Conservation (phyloP, 2,888 invertebrate genomes). For the Lasioglossum morio region DNA sequence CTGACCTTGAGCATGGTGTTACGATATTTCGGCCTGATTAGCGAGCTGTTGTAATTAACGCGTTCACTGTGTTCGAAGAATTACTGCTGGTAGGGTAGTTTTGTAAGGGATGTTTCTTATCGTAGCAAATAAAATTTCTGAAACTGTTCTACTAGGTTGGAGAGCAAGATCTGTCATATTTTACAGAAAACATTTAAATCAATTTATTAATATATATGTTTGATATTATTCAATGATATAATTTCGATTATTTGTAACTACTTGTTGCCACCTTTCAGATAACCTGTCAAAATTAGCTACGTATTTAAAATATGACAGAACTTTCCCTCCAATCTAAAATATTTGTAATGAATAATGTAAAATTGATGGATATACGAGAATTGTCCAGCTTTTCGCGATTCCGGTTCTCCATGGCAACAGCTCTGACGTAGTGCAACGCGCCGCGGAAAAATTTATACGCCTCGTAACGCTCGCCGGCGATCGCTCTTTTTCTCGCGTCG, state of each 20-base stretch:
- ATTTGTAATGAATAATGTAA: neutral
- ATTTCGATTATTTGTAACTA: too few relatives aligned
- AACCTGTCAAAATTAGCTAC: too few relatives aligned
- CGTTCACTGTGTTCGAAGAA: neutral
- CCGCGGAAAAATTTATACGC: slow-evolving; percentile 57
- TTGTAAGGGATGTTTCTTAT: neutral
- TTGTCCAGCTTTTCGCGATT: neutral
- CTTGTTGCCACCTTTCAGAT: too few relatives aligned
- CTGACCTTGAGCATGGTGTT: neutral
- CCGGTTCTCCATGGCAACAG: neutral
- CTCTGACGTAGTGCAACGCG: slow-evolving; percentile 38
- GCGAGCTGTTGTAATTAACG: neutral
- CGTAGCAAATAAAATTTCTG: neutral
- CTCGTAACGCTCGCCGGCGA: slow-evolving; percentile 49
- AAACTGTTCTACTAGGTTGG: neutral
- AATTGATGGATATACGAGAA: neutral
- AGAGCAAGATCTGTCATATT: too few relatives aligned
- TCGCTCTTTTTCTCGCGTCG: slow-evolving; percentile 31
- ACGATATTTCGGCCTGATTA: neutral
- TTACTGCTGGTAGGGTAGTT: neutral
- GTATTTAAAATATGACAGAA: too few relatives aligned
- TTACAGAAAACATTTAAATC: too few relatives aligned
- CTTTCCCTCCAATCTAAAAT: too few relatives aligned
- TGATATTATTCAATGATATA: too few relatives aligned
- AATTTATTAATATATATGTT: too few relatives aligned